Evolutionary conservation across 2,888 invertebrate genomes (phyloP), one percentile per base, ranked within the genome.

Genomic region (Halocaridina rubra): DNA sequence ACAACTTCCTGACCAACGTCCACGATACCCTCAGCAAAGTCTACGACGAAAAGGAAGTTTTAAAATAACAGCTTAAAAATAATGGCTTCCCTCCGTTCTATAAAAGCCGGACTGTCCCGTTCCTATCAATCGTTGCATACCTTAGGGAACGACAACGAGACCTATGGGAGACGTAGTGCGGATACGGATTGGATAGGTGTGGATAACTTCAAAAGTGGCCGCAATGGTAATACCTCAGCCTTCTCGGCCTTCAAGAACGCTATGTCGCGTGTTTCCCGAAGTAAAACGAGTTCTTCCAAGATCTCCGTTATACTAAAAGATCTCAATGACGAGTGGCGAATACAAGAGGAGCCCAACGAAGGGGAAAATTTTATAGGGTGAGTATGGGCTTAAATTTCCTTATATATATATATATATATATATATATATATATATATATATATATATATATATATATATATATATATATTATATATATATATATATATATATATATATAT

Each of bases 71-170:
- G n/a, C 22, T 32, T n/a, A n/a, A 1, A 19, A 8, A 57, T 16
- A 3, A 80, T 80, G 80, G 80, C 80, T 3, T 80, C 80, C 16
- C 19, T 80, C 3, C 61, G 80, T 8, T 80, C 80, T 13, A 74
- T 80, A 4, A 71, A 72, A 3, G 80, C 80, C 5, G 80, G 80
- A 1, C 33, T 80, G 16, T 80, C 80, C 1, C 24, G 39, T 0
- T 80, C 80, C 1, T 80, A 80, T 24, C 80, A 80, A 24, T 80
- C 80, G 8, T 39, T 80, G 1, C 71, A 80, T 59, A 80, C 80
- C 16, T 22, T 80, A 16, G 72, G 39, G 24, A 72, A 80, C 8
- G 57, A 72, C 33, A 80, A 72, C 27, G 72, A 80, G 33, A n/a
- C 1, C 7, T 19, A 22, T 24, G 39, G 57, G 72, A n/a, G 22